A percentile compares a stretch with the other conserved stretches of the same genome.
Conservation (phyloP, 53 echinoderm and acorn worm genomes). For the Holothuria scabra region DNA sequence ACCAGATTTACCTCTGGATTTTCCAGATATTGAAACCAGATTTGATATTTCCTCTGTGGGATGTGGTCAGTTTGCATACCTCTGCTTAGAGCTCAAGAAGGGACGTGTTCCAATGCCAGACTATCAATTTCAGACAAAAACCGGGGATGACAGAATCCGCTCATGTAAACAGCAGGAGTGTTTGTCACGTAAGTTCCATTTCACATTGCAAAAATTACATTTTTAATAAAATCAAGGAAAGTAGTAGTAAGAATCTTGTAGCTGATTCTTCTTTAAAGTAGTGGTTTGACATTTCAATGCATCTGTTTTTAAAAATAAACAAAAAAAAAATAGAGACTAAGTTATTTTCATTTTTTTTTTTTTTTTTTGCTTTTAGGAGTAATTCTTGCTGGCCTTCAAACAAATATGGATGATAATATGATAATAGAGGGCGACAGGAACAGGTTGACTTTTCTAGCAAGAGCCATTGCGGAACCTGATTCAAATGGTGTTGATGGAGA, state of each 20-base stretch:
- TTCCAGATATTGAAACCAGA: constrained; percentile 53
- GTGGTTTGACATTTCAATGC: neutral
- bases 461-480: constrained; percentile 62
- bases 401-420: constrained; percentile 57
- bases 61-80: constrained; percentile 67
- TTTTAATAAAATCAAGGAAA: neutral
- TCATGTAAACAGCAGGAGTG: constrained; percentile 77
- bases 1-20: constrained; percentile 60
- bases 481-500: constrained; percentile 75
- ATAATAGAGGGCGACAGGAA: constrained; percentile 72
- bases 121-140: constrained; percentile 69
- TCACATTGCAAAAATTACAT: too few species aligned
- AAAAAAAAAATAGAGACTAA: too few species aligned
- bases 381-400: constrained; percentile 65
- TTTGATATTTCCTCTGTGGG: constrained; percentile 81
- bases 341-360: neutral
- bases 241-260: neutral
- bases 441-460: constrained; percentile 56
- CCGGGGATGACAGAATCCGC: constrained; percentile 73
- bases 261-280: neutral
- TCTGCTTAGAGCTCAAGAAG: constrained; percentile 78
- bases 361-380: constrained; percentile 58
- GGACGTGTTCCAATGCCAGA: constrained; percentile 70
- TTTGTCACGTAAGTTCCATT: constrained; percentile 61
- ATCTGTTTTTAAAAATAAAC: too few species aligned